Evolutionary conservation across 2,888 invertebrate genomes (phyloP), one percentile per base, ranked within the genome.

Genomic region (Eupeodes latifasciatus): DNA sequence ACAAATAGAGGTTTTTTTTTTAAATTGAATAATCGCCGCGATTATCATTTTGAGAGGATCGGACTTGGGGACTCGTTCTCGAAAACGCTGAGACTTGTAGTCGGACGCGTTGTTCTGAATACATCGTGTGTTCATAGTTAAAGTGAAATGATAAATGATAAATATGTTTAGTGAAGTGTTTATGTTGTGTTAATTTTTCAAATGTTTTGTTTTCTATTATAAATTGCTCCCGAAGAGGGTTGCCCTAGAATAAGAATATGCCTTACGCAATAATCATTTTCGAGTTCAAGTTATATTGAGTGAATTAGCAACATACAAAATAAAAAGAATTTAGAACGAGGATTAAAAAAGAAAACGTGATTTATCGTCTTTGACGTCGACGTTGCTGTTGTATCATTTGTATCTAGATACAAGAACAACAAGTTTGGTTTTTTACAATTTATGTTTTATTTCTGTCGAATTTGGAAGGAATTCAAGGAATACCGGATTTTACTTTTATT

Each of bases 11-110:
- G 84, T 81, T 40, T 12, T 72, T 62, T 81, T 12, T 72, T 62
- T 81, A 78, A 88, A 88, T 85, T 88, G 71, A 88, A 85, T 85
- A 76, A 88, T 84, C 81, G 75, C 85, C 85, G 64, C 74, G 81
- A 81, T 84, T 84, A 84, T 64, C 81, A 59, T 81, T 64, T 71
- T 40, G 71, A 36, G 71, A 71, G 71, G 55, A 71, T 71, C 75
- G 79, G 40, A 40, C 40, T 40, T 9, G 40, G 9, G 9, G 27
- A 27, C 19, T 19, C 19, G 0, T 19, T 36, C 36, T 36, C 36
- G 36, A 36, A 36, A 6, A 19, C 0, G 19, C 36, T 36, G 5
- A 7, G 36, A 36, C 36, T 19, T 1, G 36, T 0, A 40, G 6
- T 5, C 6, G 40, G 67, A 77, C 80, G 72, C 34, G 71, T 79